Evolutionary conservation across 2,113 vertebrate species (phyloP).

Genomic region (Ceratotherium simum): DNA sequence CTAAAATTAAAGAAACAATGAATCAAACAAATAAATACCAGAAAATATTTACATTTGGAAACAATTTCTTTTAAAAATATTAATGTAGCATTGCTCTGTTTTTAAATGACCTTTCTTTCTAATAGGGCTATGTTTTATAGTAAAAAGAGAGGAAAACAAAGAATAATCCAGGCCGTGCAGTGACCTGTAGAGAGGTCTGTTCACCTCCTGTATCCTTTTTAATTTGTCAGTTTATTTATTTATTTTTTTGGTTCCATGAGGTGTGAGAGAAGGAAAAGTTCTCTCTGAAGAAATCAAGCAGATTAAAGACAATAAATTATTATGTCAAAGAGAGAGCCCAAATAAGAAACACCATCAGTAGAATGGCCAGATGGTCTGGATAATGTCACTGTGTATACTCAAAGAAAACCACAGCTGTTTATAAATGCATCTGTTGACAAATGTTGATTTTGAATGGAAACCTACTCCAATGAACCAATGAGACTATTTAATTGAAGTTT

Average conservation of each 20-base stretch:
- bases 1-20: conserved; percentile 54
- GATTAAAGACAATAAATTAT: conserved; percentile 80
- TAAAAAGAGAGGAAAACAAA: conserved; percentile 30
- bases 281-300: conserved; percentile 74
- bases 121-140: conserved; percentile 1
- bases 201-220: conserved; percentile 33
- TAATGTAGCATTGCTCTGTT: neutral
- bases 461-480: conserved; percentile 62
- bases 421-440: conserved; percentile 79
- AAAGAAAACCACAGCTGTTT: conserved; percentile 82
- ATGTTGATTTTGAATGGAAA: conserved; percentile 77
- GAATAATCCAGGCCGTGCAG: neutral
- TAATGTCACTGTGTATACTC: conserved; percentile 71
- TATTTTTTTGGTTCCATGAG: neutral
- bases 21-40: conserved; percentile 54
- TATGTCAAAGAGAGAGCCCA: conserved; percentile 77
- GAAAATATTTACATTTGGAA: conserved; percentile 73
- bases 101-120: conserved; percentile 53
- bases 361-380: conserved; percentile 82
- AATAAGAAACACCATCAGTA: conserved; percentile 76
- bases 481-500: conserved; percentile 76
- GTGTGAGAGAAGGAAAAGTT: conserved; percentile 68
- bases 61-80: conserved; percentile 40
- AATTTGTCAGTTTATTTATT: neutral
- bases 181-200: neutral